Percentiles rank a stretch among this genome's conserved stretches.
Conservation (phyloP, 2,113 vertebrate species). For the Clarias gariepinus region DNA sequence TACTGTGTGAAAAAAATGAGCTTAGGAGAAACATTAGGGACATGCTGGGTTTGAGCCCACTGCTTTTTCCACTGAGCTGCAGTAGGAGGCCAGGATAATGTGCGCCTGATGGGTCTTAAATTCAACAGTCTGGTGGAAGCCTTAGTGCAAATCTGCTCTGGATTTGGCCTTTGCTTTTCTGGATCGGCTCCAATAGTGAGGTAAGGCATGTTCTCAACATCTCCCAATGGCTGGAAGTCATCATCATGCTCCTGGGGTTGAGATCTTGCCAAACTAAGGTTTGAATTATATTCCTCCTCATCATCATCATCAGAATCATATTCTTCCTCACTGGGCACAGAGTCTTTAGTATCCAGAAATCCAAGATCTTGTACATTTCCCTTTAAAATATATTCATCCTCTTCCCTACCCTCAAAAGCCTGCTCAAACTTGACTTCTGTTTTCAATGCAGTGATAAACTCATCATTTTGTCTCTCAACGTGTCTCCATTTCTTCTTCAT, state of each 20-base stretch:
- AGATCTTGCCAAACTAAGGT: not conserved
- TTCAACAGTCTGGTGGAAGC: not conserved
- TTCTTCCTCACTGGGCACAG: not conserved
- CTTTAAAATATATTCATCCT: not conserved
- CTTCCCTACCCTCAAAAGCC: not conserved
- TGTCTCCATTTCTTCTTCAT: not conserved
- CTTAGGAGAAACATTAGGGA: slow-evolving; percentile 34
- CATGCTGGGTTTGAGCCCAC: slow-evolving; percentile 45
- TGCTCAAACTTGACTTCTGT: not conserved
- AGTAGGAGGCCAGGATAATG: slow-evolving; percentile 69
- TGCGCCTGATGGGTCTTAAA: slow-evolving; percentile 56
- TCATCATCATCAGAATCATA: not conserved
- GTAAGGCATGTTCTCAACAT: slow-evolving; percentile 60
- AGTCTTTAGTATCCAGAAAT: not conserved
- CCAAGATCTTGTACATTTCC: not conserved
- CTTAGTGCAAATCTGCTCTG: not conserved
- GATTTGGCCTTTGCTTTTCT: slow-evolving; percentile 39
- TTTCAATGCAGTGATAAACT: slow-evolving; percentile 3
- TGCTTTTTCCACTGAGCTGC: slow-evolving; percentile 64
- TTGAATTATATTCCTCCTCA: not conserved
- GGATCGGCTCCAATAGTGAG: slow-evolving; percentile 65
- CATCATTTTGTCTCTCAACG: not conserved
- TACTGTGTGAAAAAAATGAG: slow-evolving; percentile 34
- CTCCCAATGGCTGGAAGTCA: not conserved
- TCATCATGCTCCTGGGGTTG: not conserved